Evolutionary conservation across 2,888 invertebrate species (phyloP).

Genomic region (Crocallis elinguaria): DNA sequence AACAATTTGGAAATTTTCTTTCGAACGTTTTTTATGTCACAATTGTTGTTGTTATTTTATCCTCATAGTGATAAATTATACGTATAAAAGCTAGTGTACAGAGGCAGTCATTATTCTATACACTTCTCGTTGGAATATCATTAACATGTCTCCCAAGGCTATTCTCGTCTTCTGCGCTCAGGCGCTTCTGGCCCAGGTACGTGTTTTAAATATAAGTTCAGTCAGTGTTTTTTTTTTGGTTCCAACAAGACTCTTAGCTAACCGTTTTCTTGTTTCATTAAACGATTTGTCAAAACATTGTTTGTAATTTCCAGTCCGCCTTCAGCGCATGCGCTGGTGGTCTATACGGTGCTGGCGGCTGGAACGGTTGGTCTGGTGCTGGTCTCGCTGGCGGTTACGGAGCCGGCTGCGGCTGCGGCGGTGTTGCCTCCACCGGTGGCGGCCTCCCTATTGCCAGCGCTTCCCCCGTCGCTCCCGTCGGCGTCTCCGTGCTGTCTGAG

Average conservation of each 20-base stretch:
- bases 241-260: too few relatives aligned
- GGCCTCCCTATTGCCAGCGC: constrained; percentile 28
- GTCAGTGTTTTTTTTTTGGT: too few relatives aligned
- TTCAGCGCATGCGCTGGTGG: background rate
- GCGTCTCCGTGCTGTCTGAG: constrained; percentile 34
- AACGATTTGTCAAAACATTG: background rate
- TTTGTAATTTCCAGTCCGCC: background rate
- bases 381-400: constrained; percentile 6
- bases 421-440: constrained; percentile 17
- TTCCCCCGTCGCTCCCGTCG: constrained; percentile 37
- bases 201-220: background rate
- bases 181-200: constrained; percentile 40
- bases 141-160: constrained; percentile 29
- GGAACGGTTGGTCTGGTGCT: background rate
- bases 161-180: constrained; percentile 37
- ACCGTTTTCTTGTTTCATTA: background rate
- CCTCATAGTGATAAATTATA: too few relatives aligned
- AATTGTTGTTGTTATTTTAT: too few relatives aligned
- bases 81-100: too few relatives aligned
- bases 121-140: background rate
- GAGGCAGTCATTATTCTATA: constrained; percentile 1
- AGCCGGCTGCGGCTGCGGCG: constrained; percentile 15
- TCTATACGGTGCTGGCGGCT: background rate
- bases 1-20: too few relatives aligned
- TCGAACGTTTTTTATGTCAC: too few relatives aligned